phyloP scores from a whole-genome alignment of 2,113 vertebrate species.

The Megaceryle maxima region DNA sequence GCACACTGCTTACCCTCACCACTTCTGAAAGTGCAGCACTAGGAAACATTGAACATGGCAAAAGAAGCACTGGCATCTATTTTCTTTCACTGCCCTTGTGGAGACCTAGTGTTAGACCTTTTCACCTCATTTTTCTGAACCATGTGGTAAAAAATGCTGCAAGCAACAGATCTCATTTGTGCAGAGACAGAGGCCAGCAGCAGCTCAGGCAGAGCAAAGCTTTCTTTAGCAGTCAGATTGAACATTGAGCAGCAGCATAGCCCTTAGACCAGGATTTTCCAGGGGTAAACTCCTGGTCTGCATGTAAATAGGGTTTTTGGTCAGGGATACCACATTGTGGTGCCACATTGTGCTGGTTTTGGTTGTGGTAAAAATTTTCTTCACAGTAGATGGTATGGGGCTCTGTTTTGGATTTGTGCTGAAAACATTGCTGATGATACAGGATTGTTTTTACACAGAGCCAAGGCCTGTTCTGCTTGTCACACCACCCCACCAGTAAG shows the following conservation, averaged over 20 bases:
- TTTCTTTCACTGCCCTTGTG: not conserved
- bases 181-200: not conserved
- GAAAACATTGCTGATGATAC: too few species aligned
- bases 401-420: not conserved
- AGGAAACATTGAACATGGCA: not conserved
- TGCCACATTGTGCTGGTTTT: not conserved
- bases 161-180: not conserved
- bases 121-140: not conserved
- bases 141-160: not conserved
- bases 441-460: not conserved
- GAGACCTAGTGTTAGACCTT: not conserved
- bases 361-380: not conserved
- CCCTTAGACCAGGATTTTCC: not conserved
- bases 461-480: not conserved
- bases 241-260: not conserved
- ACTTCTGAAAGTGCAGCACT: not conserved
- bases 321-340: not conserved
- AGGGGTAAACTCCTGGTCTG: not conserved
- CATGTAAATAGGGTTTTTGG: not conserved
- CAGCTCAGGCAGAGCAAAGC: not conserved
- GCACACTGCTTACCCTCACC: rapidly evolving
- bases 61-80: not conserved
- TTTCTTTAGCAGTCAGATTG: not conserved
- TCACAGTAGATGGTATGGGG: not conserved
- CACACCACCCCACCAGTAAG: not conserved